These are phyloP conservation scores for Rana temporaria DNA, from an alignment of 2,113 vertebrate species.

Conservation along the genomic window DNA sequence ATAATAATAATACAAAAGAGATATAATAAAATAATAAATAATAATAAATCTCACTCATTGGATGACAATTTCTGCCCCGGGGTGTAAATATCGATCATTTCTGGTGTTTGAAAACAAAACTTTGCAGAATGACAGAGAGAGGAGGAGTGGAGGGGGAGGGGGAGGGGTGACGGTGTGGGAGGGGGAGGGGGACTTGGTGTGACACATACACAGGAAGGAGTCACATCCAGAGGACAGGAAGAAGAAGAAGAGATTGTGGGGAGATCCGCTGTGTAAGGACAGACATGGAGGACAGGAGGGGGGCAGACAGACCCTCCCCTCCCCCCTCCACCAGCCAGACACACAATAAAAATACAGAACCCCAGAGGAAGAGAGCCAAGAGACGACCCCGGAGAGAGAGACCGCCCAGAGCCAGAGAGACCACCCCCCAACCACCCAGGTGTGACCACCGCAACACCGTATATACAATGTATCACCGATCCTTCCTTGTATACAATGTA, in stretches of 20 bases:
- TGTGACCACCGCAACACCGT: background rate
- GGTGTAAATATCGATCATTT: no score
- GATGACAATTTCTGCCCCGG: no score
- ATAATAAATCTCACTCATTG: no score
- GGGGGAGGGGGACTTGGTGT: background rate
- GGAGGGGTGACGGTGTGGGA: background rate
- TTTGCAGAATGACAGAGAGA: background rate
- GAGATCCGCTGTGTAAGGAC: no score
- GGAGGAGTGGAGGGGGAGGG: background rate
- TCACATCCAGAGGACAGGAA: no score
- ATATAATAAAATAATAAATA: no score
- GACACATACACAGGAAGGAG: no score
- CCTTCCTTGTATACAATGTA: no score
- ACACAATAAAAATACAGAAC: background rate
- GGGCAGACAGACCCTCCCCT: background rate
- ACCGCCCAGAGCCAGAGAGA: background rate
- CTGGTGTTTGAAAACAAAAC: background rate
- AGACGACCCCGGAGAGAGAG: background rate
- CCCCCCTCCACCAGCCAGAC: background rate
- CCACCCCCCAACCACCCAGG: background rate
- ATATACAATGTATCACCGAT: no score
- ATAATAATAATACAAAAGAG: no score
- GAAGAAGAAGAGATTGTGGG: no score
- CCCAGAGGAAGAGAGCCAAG: conserved; percentile 2
- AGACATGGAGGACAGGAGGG: conserved; percentile 7